phyloP scores from a whole-genome alignment of 2,113 vertebrate species.

The Malurus elegans region DNA sequence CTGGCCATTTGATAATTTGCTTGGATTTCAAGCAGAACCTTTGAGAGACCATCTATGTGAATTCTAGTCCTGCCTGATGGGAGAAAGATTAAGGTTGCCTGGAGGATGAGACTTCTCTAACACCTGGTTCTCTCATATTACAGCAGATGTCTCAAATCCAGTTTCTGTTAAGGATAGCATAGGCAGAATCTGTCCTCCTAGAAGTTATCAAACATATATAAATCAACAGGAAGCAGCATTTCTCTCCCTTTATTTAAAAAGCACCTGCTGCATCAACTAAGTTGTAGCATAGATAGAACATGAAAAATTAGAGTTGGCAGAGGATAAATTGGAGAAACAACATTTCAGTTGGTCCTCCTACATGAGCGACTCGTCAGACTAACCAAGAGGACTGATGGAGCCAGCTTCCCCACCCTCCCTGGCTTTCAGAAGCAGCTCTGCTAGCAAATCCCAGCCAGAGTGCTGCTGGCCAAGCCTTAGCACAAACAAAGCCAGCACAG shows the following conservation, averaged over 20 bases:
- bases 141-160: not conserved
- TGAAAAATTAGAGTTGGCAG: constrained; percentile 46
- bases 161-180: not conserved
- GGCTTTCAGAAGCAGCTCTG: not conserved
- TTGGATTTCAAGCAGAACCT: not conserved
- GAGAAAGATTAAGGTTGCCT: not conserved
- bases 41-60: not conserved
- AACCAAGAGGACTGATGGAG: not conserved
- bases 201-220: not conserved
- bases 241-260: constrained; percentile 39
- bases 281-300: constrained; percentile 6
- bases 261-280: constrained; percentile 32
- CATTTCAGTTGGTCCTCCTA: not conserved
- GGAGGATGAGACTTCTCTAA: not conserved
- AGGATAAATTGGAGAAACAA: constrained; percentile 14
- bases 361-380: not conserved
- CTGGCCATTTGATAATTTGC: not conserved
- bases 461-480: not conserved
- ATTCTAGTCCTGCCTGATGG: not conserved
- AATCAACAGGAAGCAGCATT: constrained; percentile 6
- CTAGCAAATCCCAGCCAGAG: not conserved
- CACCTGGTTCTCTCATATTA: not conserved
- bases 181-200: not conserved
- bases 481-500: not conserved
- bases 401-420: not conserved